Conservation (phyloP, 92 coral and sea anemone genomes). For the Zoanthus gigantus region DNA sequence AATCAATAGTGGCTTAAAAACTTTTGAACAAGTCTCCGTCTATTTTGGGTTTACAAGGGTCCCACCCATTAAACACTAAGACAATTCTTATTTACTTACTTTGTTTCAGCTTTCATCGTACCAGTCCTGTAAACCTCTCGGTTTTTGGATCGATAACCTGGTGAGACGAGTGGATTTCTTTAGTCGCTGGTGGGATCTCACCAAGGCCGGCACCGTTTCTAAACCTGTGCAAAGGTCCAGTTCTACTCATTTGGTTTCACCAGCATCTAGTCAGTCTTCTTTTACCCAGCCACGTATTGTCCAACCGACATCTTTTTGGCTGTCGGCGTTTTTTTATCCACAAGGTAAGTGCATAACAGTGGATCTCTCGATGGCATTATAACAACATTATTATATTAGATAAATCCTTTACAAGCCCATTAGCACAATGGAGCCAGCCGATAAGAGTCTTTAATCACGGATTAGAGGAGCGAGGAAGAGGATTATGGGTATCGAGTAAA, state of each 20-base stretch:
- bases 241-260: constrained; percentile 44
- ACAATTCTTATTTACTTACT: neutral
- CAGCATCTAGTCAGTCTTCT: constrained; percentile 62
- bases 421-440: too few species aligned
- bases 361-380: neutral
- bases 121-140: constrained; percentile 93
- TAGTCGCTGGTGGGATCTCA: constrained; percentile 81
- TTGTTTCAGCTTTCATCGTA: constrained; percentile 76
- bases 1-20: too few species aligned
- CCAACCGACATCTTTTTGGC: constrained; percentile 95
- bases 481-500: too few species aligned
- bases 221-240: constrained; percentile 62
- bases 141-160: constrained; percentile 93
- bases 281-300: constrained; percentile 46
- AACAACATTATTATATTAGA: neutral
- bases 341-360: constrained; percentile 70
- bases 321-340: constrained; percentile 95
- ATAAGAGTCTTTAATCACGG: too few species aligned
- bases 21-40: too few species aligned
- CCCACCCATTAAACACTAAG: neutral
- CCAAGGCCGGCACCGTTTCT: constrained; percentile 43
- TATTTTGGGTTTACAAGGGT: too few species aligned
- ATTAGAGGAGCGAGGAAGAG: too few species aligned
- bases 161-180: constrained; percentile 88
- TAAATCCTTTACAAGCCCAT: too few species aligned